These are phyloP conservation scores for Dryomyza anilis DNA, from an alignment of 2,888 invertebrate genomes.

Conservation along the genomic window DNA sequence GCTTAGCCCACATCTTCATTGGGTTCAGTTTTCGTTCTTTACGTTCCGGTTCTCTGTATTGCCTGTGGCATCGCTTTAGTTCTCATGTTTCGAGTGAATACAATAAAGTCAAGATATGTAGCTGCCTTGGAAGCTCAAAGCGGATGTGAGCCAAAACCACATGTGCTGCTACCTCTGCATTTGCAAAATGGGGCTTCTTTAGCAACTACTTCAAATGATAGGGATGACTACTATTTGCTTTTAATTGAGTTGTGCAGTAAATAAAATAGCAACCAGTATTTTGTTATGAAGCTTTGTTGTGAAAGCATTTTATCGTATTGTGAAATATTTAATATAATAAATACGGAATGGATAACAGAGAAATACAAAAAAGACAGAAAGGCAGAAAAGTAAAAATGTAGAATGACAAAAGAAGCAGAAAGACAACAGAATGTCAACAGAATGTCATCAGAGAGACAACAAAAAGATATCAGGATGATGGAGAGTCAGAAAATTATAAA, in stretches of 20 bases:
- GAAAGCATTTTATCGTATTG: too few species aligned
- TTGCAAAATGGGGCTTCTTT: background rate
- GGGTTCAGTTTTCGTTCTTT: background rate
- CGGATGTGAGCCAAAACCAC: too few species aligned
- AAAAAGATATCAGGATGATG: too few species aligned
- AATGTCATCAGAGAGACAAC: too few species aligned
- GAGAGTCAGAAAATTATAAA: too few species aligned
- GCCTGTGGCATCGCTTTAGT: slow-evolving; percentile 6
- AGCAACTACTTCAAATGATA: slow-evolving; percentile 29
- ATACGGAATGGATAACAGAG: background rate
- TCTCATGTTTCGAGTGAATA: slow-evolving; percentile 4
- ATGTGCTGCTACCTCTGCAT: background rate
- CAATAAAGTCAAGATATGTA: slow-evolving; percentile 3
- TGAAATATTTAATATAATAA: too few species aligned
- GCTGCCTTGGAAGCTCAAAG: too few species aligned
- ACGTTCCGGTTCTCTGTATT: slow-evolving; percentile 1
- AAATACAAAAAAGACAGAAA: background rate
- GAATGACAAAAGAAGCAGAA: too few species aligned
- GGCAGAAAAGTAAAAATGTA: too few species aligned
- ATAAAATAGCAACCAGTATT: slow-evolving; percentile 43
- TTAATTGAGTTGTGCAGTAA: slow-evolving; percentile 56
- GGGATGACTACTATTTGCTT: slow-evolving; percentile 50
- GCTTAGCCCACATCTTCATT: background rate
- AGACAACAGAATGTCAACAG: too few species aligned
- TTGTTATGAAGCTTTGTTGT: background rate